Percentiles rank a stretch among this genome's conserved stretches.
Conservation (phyloP, 2,797 vertebrate species). For the Holocentrus rufus region DNA sequence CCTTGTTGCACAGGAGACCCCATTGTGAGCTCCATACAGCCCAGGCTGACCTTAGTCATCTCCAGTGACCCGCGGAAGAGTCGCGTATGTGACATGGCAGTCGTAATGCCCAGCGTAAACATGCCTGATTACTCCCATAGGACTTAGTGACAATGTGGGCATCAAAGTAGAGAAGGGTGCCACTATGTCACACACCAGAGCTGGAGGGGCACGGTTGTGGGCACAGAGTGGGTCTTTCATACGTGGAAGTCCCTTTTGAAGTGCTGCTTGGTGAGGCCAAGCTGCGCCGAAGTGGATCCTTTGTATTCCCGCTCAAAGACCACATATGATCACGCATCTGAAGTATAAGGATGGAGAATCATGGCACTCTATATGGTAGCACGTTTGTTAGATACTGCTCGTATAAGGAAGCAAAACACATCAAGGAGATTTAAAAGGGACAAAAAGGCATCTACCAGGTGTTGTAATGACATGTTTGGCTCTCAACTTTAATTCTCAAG, state of each 20-base stretch:
- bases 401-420: slow-evolving; percentile 34
- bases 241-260: slow-evolving; percentile 62
- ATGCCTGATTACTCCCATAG: slow-evolving; percentile 76
- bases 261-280: slow-evolving; percentile 44
- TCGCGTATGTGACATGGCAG: slow-evolving; percentile 55
- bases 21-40: slow-evolving; percentile 52
- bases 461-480: slow-evolving; percentile 70
- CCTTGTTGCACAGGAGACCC: slow-evolving; percentile 56
- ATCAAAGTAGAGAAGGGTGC: slow-evolving; percentile 67
- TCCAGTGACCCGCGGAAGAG: slow-evolving; percentile 62
- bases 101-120: slow-evolving; percentile 47
- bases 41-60: slow-evolving; percentile 58
- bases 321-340: slow-evolving; percentile 38
- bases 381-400: slow-evolving; percentile 41
- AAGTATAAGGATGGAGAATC: slow-evolving; percentile 16
- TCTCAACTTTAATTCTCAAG: slow-evolving; percentile 64
- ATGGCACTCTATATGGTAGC: background rate
- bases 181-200: slow-evolving; percentile 66
- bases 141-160: slow-evolving; percentile 69
- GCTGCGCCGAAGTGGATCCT: slow-evolving; percentile 60
- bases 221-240: slow-evolving; percentile 64
- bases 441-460: slow-evolving; percentile 25
- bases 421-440: slow-evolving; percentile 5
- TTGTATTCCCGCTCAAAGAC: slow-evolving; percentile 45
- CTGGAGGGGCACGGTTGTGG: slow-evolving; percentile 60